phyloP scores from a whole-genome alignment of 2,797 vertebrate genomes.

The Caiman crocodilus region DNA sequence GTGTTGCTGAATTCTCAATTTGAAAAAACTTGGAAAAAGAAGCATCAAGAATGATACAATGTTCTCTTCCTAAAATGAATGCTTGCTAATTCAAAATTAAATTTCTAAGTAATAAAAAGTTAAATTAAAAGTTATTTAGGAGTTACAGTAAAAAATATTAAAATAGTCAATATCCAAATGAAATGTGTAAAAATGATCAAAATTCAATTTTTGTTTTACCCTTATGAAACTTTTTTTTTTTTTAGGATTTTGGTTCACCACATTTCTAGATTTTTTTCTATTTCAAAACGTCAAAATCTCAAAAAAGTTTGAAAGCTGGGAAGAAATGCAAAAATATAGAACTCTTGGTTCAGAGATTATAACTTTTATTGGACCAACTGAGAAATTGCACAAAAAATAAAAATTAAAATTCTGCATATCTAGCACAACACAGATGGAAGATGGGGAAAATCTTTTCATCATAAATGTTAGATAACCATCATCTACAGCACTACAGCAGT shows the following conservation, averaged over 20 bases:
- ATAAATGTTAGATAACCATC: neutral
- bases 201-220: neutral
- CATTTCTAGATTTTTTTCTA: too few species aligned
- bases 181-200: neutral
- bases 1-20: neutral
- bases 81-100: neutral
- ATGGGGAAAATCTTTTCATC: neutral
- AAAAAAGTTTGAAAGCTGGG: neutral
- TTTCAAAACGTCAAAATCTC: neutral
- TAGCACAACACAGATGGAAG: neutral
- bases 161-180: neutral
- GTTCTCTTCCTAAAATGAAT: neutral
- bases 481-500: too few species aligned
- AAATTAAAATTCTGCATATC: too few species aligned
- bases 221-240: too few species aligned
- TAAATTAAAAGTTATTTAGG: neutral
- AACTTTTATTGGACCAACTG: too few species aligned
- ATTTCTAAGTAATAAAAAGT: neutral
- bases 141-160: neutral
- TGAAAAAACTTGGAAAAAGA: neutral
- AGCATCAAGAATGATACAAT: neutral
- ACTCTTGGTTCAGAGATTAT: too few species aligned
- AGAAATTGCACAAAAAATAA: too few species aligned
- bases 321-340: too few species aligned
- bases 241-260: too few species aligned